A percentile compares a stretch with the other conserved stretches of the same genome.
phyloP scores from a whole-genome alignment of 1,140 invertebrate species.

The Hyphantria cunea region DNA sequence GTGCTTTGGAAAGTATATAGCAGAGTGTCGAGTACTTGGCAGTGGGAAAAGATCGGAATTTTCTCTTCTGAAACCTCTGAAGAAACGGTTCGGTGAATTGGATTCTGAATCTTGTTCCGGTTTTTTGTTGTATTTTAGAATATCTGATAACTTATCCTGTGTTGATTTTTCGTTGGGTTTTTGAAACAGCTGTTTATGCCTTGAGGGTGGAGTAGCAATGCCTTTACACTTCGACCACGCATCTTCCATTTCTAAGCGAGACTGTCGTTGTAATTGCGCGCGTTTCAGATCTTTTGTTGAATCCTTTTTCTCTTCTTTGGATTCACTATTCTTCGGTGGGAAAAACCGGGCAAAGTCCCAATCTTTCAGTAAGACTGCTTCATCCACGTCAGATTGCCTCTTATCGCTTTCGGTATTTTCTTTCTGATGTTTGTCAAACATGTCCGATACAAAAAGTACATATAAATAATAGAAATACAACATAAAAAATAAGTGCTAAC shows the following conservation, averaged over 20 bases:
- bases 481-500: slow-evolving; percentile 38
- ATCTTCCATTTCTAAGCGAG: slow-evolving; percentile 71
- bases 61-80: slow-evolving; percentile 89
- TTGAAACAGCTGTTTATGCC: slow-evolving; percentile 67
- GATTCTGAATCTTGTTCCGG: slow-evolving; percentile 85
- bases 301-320: slow-evolving; percentile 68
- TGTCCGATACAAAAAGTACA: slow-evolving; percentile 73
- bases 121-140: slow-evolving; percentile 81
- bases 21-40: slow-evolving; percentile 88
- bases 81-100: slow-evolving; percentile 86
- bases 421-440: slow-evolving; percentile 70
- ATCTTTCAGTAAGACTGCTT: slow-evolving; percentile 89
- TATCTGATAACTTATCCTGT: slow-evolving; percentile 71
- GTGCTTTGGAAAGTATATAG: slow-evolving; percentile 83
- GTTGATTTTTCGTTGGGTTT: slow-evolving; percentile 65
- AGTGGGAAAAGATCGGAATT: slow-evolving; percentile 91
- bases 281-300: slow-evolving; percentile 65
- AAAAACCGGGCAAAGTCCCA: slow-evolving; percentile 93
- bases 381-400: slow-evolving; percentile 84
- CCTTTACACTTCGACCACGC: slow-evolving; percentile 77
- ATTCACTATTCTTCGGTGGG: slow-evolving; percentile 79
- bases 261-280: slow-evolving; percentile 66
- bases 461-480: slow-evolving; percentile 53
- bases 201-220: slow-evolving; percentile 69
- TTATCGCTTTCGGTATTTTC: slow-evolving; percentile 68